Evolutionary conservation across 2,113 vertebrate genomes (phyloP).

Genomic region (Brachypodius melanocephalos): DNA sequence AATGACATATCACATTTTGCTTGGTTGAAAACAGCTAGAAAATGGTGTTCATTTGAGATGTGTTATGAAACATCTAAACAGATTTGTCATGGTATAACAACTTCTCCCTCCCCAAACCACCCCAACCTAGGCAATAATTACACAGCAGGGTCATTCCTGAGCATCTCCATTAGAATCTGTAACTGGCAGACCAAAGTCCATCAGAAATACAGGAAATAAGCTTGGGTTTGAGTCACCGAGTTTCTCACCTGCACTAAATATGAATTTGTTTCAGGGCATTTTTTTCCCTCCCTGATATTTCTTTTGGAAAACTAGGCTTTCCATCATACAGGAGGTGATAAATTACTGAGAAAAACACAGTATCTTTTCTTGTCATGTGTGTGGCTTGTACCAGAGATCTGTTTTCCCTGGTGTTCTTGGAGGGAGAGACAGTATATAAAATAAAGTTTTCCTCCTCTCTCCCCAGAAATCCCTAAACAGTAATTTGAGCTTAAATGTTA

Average conservation of each 20-base stretch:
- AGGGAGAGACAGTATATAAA: conserved; percentile 34
- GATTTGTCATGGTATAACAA: conserved; percentile 52
- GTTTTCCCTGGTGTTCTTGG: conserved; percentile 24
- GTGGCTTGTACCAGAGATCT: conserved; percentile 38
- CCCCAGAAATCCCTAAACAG: conserved; percentile 15
- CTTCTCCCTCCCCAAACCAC: background rate
- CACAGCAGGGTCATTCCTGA: conserved; percentile 31
- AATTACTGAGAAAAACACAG: conserved; percentile 55
- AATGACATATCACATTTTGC: conserved; percentile 67
- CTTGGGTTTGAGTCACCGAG: background rate
- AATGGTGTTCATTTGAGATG: conserved; percentile 64
- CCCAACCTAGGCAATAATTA: conserved; percentile 47
- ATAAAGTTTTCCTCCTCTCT: background rate
- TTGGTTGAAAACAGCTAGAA: conserved; percentile 66
- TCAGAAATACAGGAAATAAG: conserved; percentile 46
- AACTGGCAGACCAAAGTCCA: background rate
- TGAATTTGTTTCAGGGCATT: background rate
- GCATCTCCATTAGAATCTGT: conserved; percentile 31
- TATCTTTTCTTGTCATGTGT: conserved; percentile 56
- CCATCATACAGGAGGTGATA: conserved; percentile 70
- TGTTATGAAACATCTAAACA: conserved; percentile 61
- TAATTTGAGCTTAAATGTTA: conserved; percentile 47
- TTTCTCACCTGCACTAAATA: conserved; percentile 40
- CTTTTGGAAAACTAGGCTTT: conserved; percentile 69
- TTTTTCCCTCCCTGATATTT: conserved; percentile 50